A percentile compares a stretch with the other conserved stretches of the same genome.
phyloP scores from a whole-genome alignment of 2,888 invertebrate genomes.

The Melangyna quadrimaculata region DNA sequence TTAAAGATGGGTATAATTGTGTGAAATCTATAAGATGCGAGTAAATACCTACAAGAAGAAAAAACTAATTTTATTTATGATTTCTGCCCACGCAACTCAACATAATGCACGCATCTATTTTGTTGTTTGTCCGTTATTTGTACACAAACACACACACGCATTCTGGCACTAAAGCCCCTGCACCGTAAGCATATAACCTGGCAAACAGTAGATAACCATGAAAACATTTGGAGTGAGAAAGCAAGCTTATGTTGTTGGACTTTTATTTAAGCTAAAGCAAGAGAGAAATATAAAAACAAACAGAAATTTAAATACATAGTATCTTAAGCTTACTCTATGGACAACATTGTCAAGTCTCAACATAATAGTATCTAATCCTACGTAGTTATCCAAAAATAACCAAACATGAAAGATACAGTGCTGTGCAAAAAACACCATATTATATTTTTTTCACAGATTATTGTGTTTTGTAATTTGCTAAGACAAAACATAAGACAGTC shows the following conservation, averaged over 20 bases:
- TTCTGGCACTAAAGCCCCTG: background rate
- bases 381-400: conserved; percentile 7
- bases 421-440: background rate
- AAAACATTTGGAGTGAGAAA: background rate
- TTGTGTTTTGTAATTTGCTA: too few species aligned
- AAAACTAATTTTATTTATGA: conserved; percentile 34
- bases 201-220: conserved; percentile 34
- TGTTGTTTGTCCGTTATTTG: background rate
- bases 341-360: background rate
- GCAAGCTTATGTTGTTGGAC: background rate
- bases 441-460: too few species aligned
- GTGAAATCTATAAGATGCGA: background rate
- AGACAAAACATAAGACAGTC: too few species aligned
- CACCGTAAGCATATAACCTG: background rate
- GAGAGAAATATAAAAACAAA: background rate
- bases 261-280: background rate
- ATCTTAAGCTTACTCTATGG: background rate
- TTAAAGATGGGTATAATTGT: background rate
- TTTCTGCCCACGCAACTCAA: conserved; percentile 45
- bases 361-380: background rate
- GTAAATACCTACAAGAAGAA: background rate
- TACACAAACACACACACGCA: background rate
- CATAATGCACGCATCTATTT: conserved; percentile 33
- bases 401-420: background rate
- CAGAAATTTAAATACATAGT: background rate